Percentiles rank a stretch among this genome's conserved stretches.
Conservation (phyloP, 2,113 vertebrate genomes). For the Erinaceus europaeus region DNA sequence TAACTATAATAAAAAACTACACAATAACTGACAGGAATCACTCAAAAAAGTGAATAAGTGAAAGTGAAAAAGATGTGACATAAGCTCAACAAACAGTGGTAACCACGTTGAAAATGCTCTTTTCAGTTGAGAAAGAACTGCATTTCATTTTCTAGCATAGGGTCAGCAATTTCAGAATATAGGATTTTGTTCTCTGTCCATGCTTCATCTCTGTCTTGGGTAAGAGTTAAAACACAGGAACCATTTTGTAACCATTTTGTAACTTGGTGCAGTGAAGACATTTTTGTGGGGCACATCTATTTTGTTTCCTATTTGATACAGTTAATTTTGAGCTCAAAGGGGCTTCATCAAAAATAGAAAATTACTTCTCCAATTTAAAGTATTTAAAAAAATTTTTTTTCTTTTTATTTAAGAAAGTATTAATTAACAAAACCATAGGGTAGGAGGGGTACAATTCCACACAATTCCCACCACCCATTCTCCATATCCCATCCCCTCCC, state of each 20-base stretch:
- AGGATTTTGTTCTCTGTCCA: neutral
- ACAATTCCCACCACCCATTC: no score
- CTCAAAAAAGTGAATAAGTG: no score
- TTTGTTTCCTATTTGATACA: neutral
- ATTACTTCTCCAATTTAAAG: neutral
- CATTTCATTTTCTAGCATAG: neutral
- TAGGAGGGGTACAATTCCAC: no score
- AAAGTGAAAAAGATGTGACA: slow-evolving; percentile 9
- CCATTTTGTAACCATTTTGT: neutral
- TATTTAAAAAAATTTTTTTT: neutral
- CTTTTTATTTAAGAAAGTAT: no score
- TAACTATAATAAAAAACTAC: neutral
- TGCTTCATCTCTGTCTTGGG: no score
- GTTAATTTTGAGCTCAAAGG: slow-evolving; percentile 7
- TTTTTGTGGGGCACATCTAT: neutral
- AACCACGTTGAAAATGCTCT: neutral
- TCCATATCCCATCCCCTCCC: no score
- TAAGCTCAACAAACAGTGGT: neutral
- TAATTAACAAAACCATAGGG: no score
- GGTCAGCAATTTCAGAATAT: neutral
- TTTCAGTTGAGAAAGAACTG: neutral
- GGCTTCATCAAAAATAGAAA: slow-evolving; percentile 13
- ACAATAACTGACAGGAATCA: neutral
- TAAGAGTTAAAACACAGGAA: neutral
- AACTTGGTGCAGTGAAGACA: neutral